Percentiles rank a stretch among this genome's conserved stretches.
Conservation (phyloP, 2,888 invertebrate species). For the Unio pictorum region DNA sequence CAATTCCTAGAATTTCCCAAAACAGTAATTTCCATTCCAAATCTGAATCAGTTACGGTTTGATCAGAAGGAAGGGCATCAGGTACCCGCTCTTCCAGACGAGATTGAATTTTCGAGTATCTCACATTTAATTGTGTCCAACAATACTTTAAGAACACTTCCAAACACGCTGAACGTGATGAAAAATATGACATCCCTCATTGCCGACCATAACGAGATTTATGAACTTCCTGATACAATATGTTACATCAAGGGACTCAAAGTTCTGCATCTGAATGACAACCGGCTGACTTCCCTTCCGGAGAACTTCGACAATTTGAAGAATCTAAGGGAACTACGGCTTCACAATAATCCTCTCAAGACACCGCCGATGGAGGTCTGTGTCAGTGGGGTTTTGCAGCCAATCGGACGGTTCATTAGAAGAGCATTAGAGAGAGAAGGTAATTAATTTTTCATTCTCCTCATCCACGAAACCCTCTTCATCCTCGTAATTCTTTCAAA, state of each 20-base stretch:
- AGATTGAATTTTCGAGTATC: slow-evolving; percentile 51
- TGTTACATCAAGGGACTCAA: slow-evolving; percentile 53
- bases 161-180: slow-evolving; percentile 56
- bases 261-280: slow-evolving; percentile 61
- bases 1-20: slow-evolving; percentile 63
- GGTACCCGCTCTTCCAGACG: slow-evolving; percentile 58
- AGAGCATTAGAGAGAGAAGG: slow-evolving; percentile 63
- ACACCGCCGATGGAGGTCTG: slow-evolving; percentile 68
- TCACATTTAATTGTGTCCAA: slow-evolving; percentile 58
- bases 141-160: slow-evolving; percentile 59
- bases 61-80: slow-evolving; percentile 59
- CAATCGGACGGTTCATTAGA: slow-evolving; percentile 66
- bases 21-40: slow-evolving; percentile 55
- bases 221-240: slow-evolving; percentile 44
- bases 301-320: slow-evolving; percentile 58
- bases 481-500: not conserved
- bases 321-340: slow-evolving; percentile 57
- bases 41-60: slow-evolving; percentile 55
- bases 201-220: slow-evolving; percentile 59
- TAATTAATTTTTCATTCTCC: slow-evolving; percentile 16
- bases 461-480: not conserved
- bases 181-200: slow-evolving; percentile 53
- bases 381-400: slow-evolving; percentile 65
- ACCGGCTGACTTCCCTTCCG: slow-evolving; percentile 58
- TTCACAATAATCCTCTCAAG: slow-evolving; percentile 65